These are phyloP conservation scores for Sarcophaga rosellei DNA, from an alignment of 2,888 invertebrate species.

Conservation along the genomic window DNA sequence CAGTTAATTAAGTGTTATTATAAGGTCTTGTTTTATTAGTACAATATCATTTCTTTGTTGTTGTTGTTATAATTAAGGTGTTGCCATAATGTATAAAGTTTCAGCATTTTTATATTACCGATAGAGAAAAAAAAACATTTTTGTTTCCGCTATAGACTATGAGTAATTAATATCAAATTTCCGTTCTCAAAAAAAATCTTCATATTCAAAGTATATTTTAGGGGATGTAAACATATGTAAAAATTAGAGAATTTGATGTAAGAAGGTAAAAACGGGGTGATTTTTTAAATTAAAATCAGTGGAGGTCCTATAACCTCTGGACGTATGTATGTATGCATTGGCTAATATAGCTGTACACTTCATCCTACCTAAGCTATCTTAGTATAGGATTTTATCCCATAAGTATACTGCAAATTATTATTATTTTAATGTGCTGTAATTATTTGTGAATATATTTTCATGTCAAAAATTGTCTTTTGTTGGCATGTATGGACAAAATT, in stretches of 20 bases:
- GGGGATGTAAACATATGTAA: background rate
- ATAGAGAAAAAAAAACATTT: background rate
- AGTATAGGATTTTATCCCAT: no score
- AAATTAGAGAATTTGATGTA: background rate
- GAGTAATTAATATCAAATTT: constrained; percentile 37
- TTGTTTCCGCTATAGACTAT: constrained; percentile 23
- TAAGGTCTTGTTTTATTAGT: constrained; percentile 30
- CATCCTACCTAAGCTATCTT: no score
- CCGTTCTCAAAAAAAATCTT: background rate
- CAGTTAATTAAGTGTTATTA: constrained; percentile 51
- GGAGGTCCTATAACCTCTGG: no score
- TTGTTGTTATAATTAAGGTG: constrained; percentile 16
- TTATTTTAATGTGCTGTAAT: no score
- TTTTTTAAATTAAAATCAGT: background rate
- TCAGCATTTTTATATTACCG: constrained; percentile 3
- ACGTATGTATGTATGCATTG: no score
- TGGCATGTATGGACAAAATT: background rate
- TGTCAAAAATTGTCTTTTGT: no score
- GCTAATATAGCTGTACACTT: no score
- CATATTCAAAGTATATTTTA: background rate
- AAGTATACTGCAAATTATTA: no score
- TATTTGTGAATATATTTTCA: no score
- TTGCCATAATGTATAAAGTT: constrained; percentile 19
- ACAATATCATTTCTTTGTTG: background rate
- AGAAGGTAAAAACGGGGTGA: background rate